Evolutionary conservation across 92 coral and sea anemone species (phyloP), one percentile per base, ranked within the genome.

Genomic region (Bergia sp.): DNA sequence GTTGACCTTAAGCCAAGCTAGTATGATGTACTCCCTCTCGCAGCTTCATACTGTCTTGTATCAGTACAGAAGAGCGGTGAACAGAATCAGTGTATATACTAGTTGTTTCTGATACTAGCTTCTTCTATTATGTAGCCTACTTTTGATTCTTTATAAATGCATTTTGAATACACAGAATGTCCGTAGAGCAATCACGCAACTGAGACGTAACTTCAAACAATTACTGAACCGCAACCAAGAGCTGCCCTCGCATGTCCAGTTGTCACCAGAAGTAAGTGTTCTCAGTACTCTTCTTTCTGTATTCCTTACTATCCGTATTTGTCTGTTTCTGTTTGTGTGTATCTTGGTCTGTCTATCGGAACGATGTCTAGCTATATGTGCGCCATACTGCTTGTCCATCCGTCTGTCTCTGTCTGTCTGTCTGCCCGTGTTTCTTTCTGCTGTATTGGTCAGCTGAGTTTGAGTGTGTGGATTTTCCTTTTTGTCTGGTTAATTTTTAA

Each of bases 171-270:
- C 83, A 29, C 88, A 97, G 98, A 96, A 93, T 86, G 92, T 96
- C 6, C 97, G 98, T 83, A 96, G 95, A 57, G 93, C 92, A 69
- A 88, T 97, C 65, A 93, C 91, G 21, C 92, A 96, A 72, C 66
- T 97, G 55, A 97, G 99, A 83, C 85, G 94, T 37, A 93, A 94
- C 13, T 97, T 96, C 88, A 97, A 97, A 82, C 95, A 95, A 58
- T 80, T 96, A 67, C 91, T 94, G 91, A 89, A 45, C 76, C 83
- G 93, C 37, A 97, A 97, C 87, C 96, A 94, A 79, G 90, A 92
- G 44, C 91, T 97, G 40, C 99, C 98, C 6, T 77, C 89, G 15
- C 98, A 97, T 77, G 97, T 96, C 38, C 98, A 96, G 80, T 78
- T 96, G 23, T 77, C 90, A 39, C 64, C 90, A n/a, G 93, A 96